These are phyloP conservation scores for Chaetodon auriga DNA, from an alignment of 2,113 vertebrate genomes.

Conservation along the genomic window DNA sequence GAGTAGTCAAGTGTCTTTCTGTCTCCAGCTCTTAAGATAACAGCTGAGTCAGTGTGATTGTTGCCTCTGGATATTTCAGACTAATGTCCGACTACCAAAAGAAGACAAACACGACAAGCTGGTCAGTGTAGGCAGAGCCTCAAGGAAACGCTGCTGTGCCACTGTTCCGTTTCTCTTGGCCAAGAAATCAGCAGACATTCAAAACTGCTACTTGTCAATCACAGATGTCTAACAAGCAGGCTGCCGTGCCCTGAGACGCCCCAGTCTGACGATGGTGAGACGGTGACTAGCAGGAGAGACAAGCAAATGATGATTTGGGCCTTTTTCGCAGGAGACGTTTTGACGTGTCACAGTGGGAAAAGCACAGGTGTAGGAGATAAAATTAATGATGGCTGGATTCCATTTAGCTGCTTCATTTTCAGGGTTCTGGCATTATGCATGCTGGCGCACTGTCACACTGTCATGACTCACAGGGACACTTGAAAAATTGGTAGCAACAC, in stretches of 20 bases:
- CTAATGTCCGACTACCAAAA: background rate
- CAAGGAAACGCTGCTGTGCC: background rate
- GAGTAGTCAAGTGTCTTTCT: background rate
- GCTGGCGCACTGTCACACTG: background rate
- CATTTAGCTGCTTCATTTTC: too few species aligned
- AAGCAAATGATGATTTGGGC: background rate
- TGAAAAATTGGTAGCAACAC: background rate
- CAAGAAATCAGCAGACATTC: background rate
- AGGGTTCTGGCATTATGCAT: background rate
- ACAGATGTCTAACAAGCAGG: background rate
- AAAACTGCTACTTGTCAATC: background rate
- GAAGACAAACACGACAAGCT: slow-evolving; percentile 4
- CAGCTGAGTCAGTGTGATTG: background rate
- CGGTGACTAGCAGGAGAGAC: background rate
- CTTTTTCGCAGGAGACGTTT: background rate
- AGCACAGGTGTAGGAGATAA: background rate
- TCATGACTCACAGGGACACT: background rate
- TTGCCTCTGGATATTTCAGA: background rate
- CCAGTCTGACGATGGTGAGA: background rate
- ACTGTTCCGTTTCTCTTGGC: background rate
- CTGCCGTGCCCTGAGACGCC: too few species aligned
- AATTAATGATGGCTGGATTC: too few species aligned
- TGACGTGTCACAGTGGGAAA: background rate
- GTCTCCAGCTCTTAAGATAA: background rate
- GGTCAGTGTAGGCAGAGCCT: background rate